Percentiles rank a stretch among this genome's conserved stretches.
Evolutionary conservation across 1,140 invertebrate species (phyloP).

Genomic region (Nomia melanderi): DNA sequence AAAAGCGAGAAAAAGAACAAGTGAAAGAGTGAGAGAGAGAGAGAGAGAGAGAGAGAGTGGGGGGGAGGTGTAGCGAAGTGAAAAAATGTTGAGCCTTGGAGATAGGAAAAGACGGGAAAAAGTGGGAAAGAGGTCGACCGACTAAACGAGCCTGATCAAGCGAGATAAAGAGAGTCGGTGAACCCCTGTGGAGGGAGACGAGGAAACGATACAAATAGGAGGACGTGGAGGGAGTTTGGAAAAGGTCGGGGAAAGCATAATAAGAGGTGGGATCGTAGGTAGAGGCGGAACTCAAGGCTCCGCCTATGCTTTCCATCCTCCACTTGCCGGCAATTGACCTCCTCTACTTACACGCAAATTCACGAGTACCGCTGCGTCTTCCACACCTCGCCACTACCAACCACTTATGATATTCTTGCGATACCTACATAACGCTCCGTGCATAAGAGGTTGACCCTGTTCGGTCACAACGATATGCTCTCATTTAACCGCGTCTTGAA

Average conservation of each 20-base stretch:
- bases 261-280: slow-evolving; percentile 72
- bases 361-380: slow-evolving; percentile 53
- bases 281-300: slow-evolving; percentile 71
- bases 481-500: background rate
- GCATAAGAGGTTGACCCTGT: background rate
- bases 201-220: slow-evolving; percentile 27
- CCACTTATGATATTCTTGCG: background rate
- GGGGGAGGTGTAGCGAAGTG: background rate
- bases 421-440: no score
- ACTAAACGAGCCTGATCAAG: slow-evolving; percentile 2
- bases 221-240: slow-evolving; percentile 31
- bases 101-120: slow-evolving; percentile 3
- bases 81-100: background rate
- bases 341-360: slow-evolving; percentile 66
- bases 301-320: slow-evolving; percentile 67
- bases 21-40: background rate
- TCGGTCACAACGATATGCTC: slow-evolving; percentile 18
- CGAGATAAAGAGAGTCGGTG: background rate
- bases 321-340: slow-evolving; percentile 36
- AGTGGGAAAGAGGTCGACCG: background rate
- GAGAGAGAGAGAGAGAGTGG: slow-evolving; percentile 4
- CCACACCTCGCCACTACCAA: background rate
- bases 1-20: background rate
- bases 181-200: background rate
- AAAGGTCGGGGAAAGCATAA: slow-evolving; percentile 55